Evolutionary conservation across 2,113 vertebrate genomes (phyloP).

Genomic region (Morone chrysops): DNA sequence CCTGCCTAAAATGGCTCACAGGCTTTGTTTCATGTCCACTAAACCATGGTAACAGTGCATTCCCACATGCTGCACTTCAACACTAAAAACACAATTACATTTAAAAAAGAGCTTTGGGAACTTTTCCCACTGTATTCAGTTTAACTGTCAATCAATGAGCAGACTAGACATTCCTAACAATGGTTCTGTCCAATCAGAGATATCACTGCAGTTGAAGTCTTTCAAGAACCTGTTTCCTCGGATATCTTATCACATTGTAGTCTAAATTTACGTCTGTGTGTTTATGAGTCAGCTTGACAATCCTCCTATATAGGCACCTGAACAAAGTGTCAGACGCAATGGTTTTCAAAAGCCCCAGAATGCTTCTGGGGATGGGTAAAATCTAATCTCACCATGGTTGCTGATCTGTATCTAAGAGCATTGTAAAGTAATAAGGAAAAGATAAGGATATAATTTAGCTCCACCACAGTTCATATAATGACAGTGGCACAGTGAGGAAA

Average conservation of each 20-base stretch:
- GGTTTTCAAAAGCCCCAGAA: constrained; percentile 26
- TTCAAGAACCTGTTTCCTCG: background rate
- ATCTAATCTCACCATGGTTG: constrained; percentile 43
- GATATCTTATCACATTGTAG: constrained; percentile 1
- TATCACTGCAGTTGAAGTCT: background rate
- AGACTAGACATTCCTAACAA: background rate
- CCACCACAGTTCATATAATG: constrained; percentile 43
- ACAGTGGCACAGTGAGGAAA: constrained; percentile 47
- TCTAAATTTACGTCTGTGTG: background rate
- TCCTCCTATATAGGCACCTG: constrained; percentile 9
- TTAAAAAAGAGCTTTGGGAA: background rate
- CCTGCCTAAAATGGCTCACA: too few relatives aligned
- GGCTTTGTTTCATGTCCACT: background rate
- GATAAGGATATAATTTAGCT: constrained; percentile 63
- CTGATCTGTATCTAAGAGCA: constrained; percentile 59
- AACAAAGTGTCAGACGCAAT: constrained; percentile 15
- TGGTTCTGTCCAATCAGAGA: background rate
- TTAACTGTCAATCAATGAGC: background rate
- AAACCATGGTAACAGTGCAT: background rate
- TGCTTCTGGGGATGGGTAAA: constrained; percentile 6
- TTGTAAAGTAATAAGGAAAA: constrained; percentile 24
- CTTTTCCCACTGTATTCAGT: background rate
- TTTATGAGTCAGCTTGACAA: constrained; percentile 6
- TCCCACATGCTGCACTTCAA: background rate
- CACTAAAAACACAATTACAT: background rate